Evolutionary conservation across 2,113 vertebrate genomes (phyloP), one percentile per base, ranked within the genome.

Genomic region (Piaya cayana): DNA sequence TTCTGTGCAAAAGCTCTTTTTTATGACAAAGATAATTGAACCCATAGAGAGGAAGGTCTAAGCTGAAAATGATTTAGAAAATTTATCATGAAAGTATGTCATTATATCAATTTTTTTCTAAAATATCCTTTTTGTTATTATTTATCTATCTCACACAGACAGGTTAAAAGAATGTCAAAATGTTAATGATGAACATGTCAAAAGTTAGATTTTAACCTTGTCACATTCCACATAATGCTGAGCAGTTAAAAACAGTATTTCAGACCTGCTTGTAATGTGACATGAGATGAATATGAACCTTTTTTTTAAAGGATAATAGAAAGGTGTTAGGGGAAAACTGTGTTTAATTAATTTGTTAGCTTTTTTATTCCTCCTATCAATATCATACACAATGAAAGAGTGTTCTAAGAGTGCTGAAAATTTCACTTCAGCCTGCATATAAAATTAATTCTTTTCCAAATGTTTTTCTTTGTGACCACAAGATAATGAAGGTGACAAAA

Each of bases 11-110:
- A 96, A 93, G 85, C 92, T 96, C 69, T 92, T 95, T 97, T 98
- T 98, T 98, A 98, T 97, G 94, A 95, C 59, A 96, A 95, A 97
- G 82, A 97, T 98, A 98, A 98, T 96, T 98, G 97, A 98, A 98
- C 92, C 93, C 93, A 97, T 82, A 97, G 71, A 98, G 95, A 96
- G 82, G 65, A 98, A 97, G 95, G 92, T 94, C 97, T 93, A 98
- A 98, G 92, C 94, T 97, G 79, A 96, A 98, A 97, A 97, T 90
- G 8, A 97, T 97, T 96, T 91, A 88, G 95, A 97, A 98, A 97
- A 98, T 98, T 98, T 86, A 98, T 98, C 95, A 97, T 83, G 59
- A 84, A 96, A 93, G 37, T 91, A 74, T 97, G 96, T 87, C 92
- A 96, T 97, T 96, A 96, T 86, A 97, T 96, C 97, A 97, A 98